Conservation (phyloP, 1,140 invertebrate species). For the Chironomus tepperi region DNA sequence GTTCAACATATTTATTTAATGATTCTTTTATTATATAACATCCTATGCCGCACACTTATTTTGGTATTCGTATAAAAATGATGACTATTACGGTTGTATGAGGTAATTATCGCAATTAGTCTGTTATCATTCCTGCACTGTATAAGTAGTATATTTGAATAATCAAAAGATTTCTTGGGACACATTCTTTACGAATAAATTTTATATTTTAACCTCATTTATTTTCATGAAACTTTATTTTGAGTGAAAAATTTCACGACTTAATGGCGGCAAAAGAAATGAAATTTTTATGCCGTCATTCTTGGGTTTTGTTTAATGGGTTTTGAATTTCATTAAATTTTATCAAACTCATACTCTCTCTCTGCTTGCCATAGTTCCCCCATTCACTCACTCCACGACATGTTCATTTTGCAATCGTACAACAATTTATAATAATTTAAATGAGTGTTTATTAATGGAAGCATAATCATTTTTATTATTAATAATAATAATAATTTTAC, state of each 20-base stretch:
- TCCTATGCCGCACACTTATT: neutral
- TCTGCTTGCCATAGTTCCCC: neutral
- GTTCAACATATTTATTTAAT: constrained; percentile 22
- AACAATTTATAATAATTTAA: constrained; percentile 22
- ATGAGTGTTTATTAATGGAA: constrained; percentile 23
- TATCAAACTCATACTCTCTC: neutral
- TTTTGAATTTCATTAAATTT: constrained; percentile 23
- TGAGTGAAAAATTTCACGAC: neutral
- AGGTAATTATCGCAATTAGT: constrained; percentile 21
- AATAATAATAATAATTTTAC: neutral
- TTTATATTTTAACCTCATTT: neutral
- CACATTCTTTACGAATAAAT: neutral
- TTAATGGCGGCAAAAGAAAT: neutral
- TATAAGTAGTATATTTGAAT: neutral
- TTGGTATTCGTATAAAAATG: neutral
- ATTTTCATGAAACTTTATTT: neutral
- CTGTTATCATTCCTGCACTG: constrained; percentile 18
- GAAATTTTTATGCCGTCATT: constrained; percentile 17
- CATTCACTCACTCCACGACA: neutral
- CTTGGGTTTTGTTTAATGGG: constrained; percentile 23
- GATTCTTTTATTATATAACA: constrained; percentile 16
- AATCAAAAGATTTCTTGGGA: neutral
- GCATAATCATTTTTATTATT: constrained; percentile 9
- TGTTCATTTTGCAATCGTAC: neutral
- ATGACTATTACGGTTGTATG: constrained; percentile 21